Percentiles rank a stretch among this genome's conserved stretches.
These are phyloP conservation scores for Nannobrachium achirus DNA, from an alignment of 2,113 vertebrate species.

Conservation along the genomic window DNA sequence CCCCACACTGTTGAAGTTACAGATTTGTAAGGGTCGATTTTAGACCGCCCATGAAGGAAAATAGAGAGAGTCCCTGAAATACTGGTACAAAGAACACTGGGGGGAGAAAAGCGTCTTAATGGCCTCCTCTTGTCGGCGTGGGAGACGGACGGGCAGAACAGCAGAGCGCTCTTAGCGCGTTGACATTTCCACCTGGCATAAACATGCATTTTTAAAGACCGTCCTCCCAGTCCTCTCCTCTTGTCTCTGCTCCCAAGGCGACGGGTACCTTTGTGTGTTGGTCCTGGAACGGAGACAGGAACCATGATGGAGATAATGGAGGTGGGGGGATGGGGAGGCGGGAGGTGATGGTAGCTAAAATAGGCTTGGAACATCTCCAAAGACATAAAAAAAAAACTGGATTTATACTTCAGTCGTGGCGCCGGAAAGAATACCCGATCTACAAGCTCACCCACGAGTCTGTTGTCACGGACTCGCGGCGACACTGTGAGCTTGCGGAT, in stretches of 20 bases:
- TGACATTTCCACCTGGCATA: slow-evolving; percentile 70
- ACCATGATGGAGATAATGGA: slow-evolving; percentile 2
- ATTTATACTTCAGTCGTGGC: too few species aligned
- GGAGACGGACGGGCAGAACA: slow-evolving; percentile 16
- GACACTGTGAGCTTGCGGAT: too few species aligned
- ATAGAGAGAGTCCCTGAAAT: too few species aligned
- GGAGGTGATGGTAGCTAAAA: background rate
- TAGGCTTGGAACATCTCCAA: background rate
- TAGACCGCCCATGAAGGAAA: too few species aligned
- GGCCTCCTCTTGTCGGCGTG: slow-evolving; percentile 26
- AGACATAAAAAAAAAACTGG: background rate
- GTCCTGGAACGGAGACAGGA: slow-evolving; percentile 10
- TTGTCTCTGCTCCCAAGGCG: slow-evolving; percentile 28
- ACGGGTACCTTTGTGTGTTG: slow-evolving; percentile 23
- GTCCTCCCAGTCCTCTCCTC: background rate
- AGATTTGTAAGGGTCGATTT: too few species aligned
- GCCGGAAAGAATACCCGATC: too few species aligned
- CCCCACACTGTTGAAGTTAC: too few species aligned
- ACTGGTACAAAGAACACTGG: too few species aligned
- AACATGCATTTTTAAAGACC: slow-evolving; percentile 70
- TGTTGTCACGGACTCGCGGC: too few species aligned
- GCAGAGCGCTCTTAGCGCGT: slow-evolving; percentile 64
- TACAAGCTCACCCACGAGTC: too few species aligned
- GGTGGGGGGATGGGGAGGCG: background rate
- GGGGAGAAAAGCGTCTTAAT: slow-evolving; percentile 39